Base-by-base conservation (phyloP, 2,113 vertebrate species). In the Jacana jacana region DNA sequence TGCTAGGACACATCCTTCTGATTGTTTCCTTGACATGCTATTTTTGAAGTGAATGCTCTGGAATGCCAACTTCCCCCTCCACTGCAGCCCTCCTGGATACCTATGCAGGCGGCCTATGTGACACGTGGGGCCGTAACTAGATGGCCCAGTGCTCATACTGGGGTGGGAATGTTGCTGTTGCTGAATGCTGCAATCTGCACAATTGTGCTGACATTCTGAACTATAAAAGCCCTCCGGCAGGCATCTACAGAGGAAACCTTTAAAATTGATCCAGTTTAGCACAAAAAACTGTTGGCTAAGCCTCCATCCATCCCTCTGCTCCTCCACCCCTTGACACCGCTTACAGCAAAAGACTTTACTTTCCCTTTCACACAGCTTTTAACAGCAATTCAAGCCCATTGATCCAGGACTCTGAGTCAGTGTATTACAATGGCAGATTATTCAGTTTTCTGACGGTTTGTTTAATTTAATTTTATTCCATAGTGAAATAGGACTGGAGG, bases 201-300 rank as follows among this genome's bases (percentile, higher is more conserved):
- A 80, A 91, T 85, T 88, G 54, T 77, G 93, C 96, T 97, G 95
- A 94, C 30, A 85, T 77, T 96, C 80, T 82, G 77, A 97, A 94
- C 89, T 64, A 86, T 65, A 93, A 93, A 95, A 95, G 95, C 96
- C 94, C 95, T 44, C 73, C 3, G 35, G 73, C 81, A 68, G 61
- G 46, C 89, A 91, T 84, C 78, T 94, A 78, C 80, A 81, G 78
- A 80, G 44, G 64, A 97, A 96, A 96, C 91, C 95, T 97, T 97
- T 97, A 96, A 88, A 97, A 98, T 89, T 94, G 83, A 97, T 97
- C 96, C 72, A 39, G 52, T 87, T 91, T 92, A 92, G 81, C 54
- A 84, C 55, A 96, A 97, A 95, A 95, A 97, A 92, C 70, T 89
- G 75, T 93, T 97, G 73, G 91, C 89, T 90, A 85, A 95, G 83